Evolutionary conservation across 2,113 vertebrate genomes (phyloP), one percentile per base, ranked within the genome.

Genomic region (Phrynocephalus versicolor): DNA sequence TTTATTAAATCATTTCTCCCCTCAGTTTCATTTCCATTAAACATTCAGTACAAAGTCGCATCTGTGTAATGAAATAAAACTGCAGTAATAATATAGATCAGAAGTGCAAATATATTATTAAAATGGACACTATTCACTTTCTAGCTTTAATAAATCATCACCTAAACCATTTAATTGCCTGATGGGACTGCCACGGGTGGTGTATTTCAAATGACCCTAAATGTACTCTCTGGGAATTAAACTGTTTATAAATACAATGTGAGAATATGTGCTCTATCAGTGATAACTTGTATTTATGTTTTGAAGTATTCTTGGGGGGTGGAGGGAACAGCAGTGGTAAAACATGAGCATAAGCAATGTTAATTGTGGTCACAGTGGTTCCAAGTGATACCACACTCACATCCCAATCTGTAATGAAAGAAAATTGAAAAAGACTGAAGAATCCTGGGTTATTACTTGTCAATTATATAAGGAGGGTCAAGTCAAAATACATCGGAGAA

Each of bases 11-110:
- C 83, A 81, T 85, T 77, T 37, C 30, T 37, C 25, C 6, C 70
- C 78, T 81, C 77, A 45, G 19, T 82, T 87, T 81, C 75, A 39
- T 90, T 93, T 91, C 88, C 83, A 82, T 88, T 86, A 77, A 90
- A 72, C 76, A 78, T 30, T 89, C 1, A 0, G 18, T 88, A 0
- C 71, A 72, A 89, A 86, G 64, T 84, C 86, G 88, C 76, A 80
- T 82, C 51, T 76, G 1, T 85, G 5, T 21, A 87, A 65, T 60
- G 73, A 37, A 70, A 78, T 80, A 62, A 55, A 55, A 79, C 0
- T 0, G 58, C 35, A 85, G 12, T 84, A 83, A 5, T 8, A 64
- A 2, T 3, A 60, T 62, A 67, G 77, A 84, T 45, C 70, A 88
- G 62, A 76, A 80, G 2, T 67, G 64, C 62, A 85, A 92, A 85